Evolutionary conservation across 2,888 invertebrate species (phyloP).

Genomic region (Dorcus parallelipipedus): DNA sequence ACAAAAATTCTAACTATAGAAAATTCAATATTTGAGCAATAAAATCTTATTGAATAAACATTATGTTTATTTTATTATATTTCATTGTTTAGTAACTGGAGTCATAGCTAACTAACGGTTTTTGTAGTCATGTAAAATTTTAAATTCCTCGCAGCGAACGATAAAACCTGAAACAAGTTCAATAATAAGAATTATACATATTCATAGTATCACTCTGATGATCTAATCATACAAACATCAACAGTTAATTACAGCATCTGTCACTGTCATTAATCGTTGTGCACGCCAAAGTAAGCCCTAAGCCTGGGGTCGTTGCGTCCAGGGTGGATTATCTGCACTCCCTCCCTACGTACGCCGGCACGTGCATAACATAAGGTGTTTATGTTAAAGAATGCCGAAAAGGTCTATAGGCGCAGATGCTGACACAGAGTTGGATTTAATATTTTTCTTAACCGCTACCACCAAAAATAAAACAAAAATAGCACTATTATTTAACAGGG

Average conservation of each 20-base stretch:
- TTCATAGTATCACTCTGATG: slow-evolving; percentile 34
- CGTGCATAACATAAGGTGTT: slow-evolving; percentile 43
- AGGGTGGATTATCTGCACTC: slow-evolving; percentile 28
- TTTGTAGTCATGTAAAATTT: too few relatives aligned
- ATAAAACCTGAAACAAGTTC: background rate
- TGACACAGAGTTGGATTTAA: slow-evolving; percentile 23
- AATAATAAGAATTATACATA: slow-evolving; percentile 38
- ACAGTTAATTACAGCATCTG: slow-evolving; percentile 44
- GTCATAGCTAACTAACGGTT: too few relatives aligned
- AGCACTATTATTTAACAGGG: too few relatives aligned
- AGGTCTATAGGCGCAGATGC: slow-evolving; percentile 34
- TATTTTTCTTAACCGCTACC: background rate
- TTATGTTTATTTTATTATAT: too few relatives aligned
- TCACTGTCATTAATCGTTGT: slow-evolving; percentile 37
- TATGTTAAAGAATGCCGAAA: slow-evolving; percentile 41
- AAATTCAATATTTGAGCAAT: too few relatives aligned
- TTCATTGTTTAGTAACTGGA: too few relatives aligned
- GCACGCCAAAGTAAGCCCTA: slow-evolving; percentile 20
- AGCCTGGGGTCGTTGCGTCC: slow-evolving; percentile 18
- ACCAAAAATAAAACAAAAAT: background rate
- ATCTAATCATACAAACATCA: slow-evolving; percentile 41
- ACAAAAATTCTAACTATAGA: too few relatives aligned
- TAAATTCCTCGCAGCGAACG: too few relatives aligned
- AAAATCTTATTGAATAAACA: too few relatives aligned
- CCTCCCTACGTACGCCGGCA: slow-evolving; percentile 28